Percentiles rank a stretch among this genome's conserved stretches.
Evolutionary conservation across 2,888 invertebrate genomes (phyloP).

Genomic region (Drosophila mercatorum): DNA sequence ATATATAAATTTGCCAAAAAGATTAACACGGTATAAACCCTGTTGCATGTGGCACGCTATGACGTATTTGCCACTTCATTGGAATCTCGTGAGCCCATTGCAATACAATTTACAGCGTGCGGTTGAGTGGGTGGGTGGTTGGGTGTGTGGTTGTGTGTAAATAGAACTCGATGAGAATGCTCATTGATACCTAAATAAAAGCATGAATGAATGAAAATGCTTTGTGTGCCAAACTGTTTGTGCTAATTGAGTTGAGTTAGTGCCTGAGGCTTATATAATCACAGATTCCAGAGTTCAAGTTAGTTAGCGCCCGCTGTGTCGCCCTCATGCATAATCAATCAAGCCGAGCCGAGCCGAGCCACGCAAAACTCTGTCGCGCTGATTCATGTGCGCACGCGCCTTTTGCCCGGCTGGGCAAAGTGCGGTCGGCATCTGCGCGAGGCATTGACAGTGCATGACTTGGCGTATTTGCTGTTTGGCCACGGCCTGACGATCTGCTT

Average conservation of each 20-base stretch:
- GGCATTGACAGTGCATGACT: slow-evolving; percentile 60
- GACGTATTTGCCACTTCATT: slow-evolving; percentile 46
- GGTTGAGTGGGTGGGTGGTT: slow-evolving; percentile 15
- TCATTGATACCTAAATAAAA: neutral
- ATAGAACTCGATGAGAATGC: slow-evolving; percentile 34
- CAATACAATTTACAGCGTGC: slow-evolving; percentile 3
- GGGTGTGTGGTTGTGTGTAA: slow-evolving; percentile 9
- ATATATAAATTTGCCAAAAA: slow-evolving; percentile 25
- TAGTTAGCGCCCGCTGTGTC: neutral
- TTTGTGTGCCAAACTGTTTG: slow-evolving; percentile 24
- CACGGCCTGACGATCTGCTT: slow-evolving; percentile 46
- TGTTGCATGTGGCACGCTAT: slow-evolving; percentile 19
- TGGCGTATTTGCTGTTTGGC: slow-evolving; percentile 31
- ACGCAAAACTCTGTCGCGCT: slow-evolving; percentile 12
- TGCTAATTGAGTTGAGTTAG: slow-evolving; percentile 36
- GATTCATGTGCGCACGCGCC: slow-evolving; percentile 71
- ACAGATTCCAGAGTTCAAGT: slow-evolving; percentile 36
- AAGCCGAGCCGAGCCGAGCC: neutral
- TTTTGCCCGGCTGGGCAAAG: slow-evolving; percentile 29
- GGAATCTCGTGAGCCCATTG: slow-evolving; percentile 24
- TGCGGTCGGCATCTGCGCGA: slow-evolving; percentile 30
- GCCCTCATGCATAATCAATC: slow-evolving; percentile 40
- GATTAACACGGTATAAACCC: slow-evolving; percentile 10
- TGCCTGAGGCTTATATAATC: slow-evolving; percentile 32
- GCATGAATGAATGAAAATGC: slow-evolving; percentile 34